Evolutionary conservation across 2,888 invertebrate genomes (phyloP).

Genomic region (Sinelater perroti): DNA sequence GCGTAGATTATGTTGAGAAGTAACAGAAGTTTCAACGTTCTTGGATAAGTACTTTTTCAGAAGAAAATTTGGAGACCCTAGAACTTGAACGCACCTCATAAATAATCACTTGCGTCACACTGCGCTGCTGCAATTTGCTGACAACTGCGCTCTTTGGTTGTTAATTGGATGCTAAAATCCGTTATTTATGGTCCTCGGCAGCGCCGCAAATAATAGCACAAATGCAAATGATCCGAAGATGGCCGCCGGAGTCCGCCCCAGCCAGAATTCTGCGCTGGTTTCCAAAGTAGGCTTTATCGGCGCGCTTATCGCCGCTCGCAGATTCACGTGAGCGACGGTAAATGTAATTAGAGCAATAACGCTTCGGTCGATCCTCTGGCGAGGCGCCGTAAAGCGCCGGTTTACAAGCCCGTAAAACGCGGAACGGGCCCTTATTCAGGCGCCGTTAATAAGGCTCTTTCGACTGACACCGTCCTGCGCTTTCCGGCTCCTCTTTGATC

Average conservation of each 20-base stretch:
- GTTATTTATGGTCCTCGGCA: slow-evolving; percentile 12
- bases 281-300: not conserved
- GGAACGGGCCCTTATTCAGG: slow-evolving; percentile 20
- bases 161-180: slow-evolving; percentile 12
- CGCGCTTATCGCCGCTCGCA: slow-evolving; percentile 5
- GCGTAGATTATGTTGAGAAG: no score
- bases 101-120: slow-evolving; percentile 8
- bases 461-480: slow-evolving; percentile 16
- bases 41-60: no score
- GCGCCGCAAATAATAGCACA: slow-evolving; percentile 7
- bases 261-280: not conserved
- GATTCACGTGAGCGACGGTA: slow-evolving; percentile 15
- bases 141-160: not conserved
- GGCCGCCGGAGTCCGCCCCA: not conserved
- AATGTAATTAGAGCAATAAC: slow-evolving; percentile 20
- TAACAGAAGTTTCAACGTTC: no score
- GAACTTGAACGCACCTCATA: no score
- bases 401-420: slow-evolving; percentile 19
- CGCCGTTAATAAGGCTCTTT: slow-evolving; percentile 21
- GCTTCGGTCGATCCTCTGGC: slow-evolving; percentile 16
- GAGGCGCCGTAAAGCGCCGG: slow-evolving; percentile 5
- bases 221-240: not conserved
- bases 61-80: no score
- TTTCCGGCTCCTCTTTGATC: slow-evolving; percentile 17
- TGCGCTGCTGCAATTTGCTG: slow-evolving; percentile 3